phyloP scores from a whole-genome alignment of 2,797 vertebrate genomes.

The Silurus lanzhouensis region DNA sequence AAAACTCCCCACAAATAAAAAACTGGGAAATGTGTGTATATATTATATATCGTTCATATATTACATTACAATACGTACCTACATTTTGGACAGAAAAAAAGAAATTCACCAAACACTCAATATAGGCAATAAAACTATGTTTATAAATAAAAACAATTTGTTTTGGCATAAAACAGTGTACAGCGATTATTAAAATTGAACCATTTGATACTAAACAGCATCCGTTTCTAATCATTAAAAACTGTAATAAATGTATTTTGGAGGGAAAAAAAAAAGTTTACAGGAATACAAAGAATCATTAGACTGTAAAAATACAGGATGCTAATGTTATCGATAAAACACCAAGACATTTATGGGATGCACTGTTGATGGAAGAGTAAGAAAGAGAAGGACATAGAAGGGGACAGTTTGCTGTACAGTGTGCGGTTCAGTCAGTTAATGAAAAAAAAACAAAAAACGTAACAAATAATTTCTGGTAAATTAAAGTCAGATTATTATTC shows the following conservation, averaged over 20 bases:
- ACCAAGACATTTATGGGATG: slow-evolving; percentile 42
- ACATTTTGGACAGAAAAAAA: neutral
- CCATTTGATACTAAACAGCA: slow-evolving; percentile 58
- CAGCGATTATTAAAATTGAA: slow-evolving; percentile 58
- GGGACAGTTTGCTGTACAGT: neutral
- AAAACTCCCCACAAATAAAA: neutral
- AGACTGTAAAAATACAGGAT: slow-evolving; percentile 50
- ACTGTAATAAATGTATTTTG: slow-evolving; percentile 54
- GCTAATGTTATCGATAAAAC: slow-evolving; percentile 55
- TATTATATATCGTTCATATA: neutral
- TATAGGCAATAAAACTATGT: slow-evolving; percentile 68
- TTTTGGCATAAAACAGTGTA: slow-evolving; percentile 63
- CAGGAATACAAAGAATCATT: slow-evolving; percentile 50
- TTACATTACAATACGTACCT: neutral
- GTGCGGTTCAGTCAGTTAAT: neutral
- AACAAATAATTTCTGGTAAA: neutral
- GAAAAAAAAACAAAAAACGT: neutral
- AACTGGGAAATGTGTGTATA: neutral
- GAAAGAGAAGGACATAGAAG: slow-evolving; percentile 37
- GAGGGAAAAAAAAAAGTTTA: slow-evolving; percentile 33
- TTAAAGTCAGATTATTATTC: neutral
- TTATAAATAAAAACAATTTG: slow-evolving; percentile 70
- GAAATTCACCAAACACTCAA: slow-evolving; percentile 8
- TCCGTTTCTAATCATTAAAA: slow-evolving; percentile 58
- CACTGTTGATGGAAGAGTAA: slow-evolving; percentile 45